Evolutionary conservation across 92 coral and sea anemone genomes (phyloP).

Genomic region (Parazoanthus swiftii): DNA sequence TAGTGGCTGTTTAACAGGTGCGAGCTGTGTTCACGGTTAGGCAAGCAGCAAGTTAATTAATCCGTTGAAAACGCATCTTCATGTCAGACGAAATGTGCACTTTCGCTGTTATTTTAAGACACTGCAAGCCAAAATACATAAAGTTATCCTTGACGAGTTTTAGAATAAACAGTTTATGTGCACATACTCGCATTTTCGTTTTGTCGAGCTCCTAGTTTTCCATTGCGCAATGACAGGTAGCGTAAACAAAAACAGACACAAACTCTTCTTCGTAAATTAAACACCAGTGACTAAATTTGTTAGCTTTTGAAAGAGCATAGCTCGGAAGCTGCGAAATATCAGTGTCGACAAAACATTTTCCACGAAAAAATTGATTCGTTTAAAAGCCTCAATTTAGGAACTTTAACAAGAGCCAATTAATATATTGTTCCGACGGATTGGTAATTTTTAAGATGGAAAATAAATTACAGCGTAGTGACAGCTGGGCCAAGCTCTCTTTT

Average conservation of each 20-base stretch:
- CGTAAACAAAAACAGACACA: neutral
- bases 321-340: neutral
- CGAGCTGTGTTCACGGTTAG: neutral
- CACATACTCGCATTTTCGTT: neutral
- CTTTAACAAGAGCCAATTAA: neutral
- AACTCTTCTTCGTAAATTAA: neutral
- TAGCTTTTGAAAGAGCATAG: neutral
- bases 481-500: conserved; percentile 2
- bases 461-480: neutral
- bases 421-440: neutral
- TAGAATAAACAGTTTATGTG: neutral
- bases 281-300: conserved; percentile 10
- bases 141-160: neutral
- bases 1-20: neutral
- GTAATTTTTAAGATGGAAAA: neutral
- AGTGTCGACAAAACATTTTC: neutral
- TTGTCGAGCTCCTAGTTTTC: neutral
- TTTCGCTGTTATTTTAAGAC: neutral
- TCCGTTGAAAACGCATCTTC: neutral
- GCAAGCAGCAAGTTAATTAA: neutral
- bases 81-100: neutral
- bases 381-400: neutral
- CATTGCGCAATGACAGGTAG: conserved; percentile 13
- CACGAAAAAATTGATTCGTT: neutral
- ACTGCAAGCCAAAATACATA: neutral